Evolutionary conservation across 2,797 vertebrate species (phyloP), one percentile per base, ranked within the genome.

Genomic region (Picus viridis): DNA sequence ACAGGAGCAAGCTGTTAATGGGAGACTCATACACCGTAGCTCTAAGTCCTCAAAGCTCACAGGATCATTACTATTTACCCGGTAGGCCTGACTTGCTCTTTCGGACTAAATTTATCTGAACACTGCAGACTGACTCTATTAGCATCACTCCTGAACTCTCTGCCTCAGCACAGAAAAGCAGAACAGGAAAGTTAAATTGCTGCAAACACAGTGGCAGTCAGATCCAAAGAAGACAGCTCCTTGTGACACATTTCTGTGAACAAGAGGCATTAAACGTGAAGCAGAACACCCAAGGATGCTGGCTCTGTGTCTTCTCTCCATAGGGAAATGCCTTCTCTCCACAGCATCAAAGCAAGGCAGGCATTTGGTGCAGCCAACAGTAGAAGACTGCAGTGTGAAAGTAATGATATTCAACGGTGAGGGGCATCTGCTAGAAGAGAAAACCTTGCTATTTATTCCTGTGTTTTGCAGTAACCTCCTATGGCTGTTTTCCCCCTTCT

Each of bases 51-150:
- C 2, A 0, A 95, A 84, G 67, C 69, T 74, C 78, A 34, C 68
- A 77, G 89, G 91, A 95, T 91, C 92, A 90, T 94, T 93, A 87
- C 93, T 84, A 93, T 85, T 90, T 84, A 96, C 62, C 92, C 2
- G 0, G 68, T 84, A 94, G 92, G 90, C 62, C 85, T 92, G 70
- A 87, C 73, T 90, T 86, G 56, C 85, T 95, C 83, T 74, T 94
- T 92, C 0, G 0, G 62, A 94, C 73, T 89, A 89, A 87, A 96
- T 96, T 92, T 95, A 94, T 95, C 94, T 83, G 82, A 95, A 63
- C 73, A 76, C 72, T 85, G 94, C 95, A 94, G 89, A 94, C 88
- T 78, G 80, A 93, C 78, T 96, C 91, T 93, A 90, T 96, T 96
- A 96, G 87, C 69, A 92, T 90, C 90, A 78, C 64, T 91, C 65